Base-by-base conservation (phyloP, 2,888 invertebrate species). In the Lycocerus yunnanus region DNA sequence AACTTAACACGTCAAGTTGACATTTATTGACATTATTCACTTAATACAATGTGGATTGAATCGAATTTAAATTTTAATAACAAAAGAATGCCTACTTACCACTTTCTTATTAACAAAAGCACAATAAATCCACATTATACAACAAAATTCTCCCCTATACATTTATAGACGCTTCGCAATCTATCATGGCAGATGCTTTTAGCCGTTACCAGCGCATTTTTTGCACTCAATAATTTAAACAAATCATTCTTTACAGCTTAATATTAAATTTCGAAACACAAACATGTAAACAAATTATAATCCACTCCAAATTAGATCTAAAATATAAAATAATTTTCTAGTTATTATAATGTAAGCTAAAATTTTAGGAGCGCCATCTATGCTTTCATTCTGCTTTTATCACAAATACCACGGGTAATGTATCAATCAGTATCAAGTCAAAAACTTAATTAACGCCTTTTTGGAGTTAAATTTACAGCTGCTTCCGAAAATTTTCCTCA, bases 181-280 rank as follows among this genome's bases (percentile, higher is more conserved):
- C 87, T 86, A 87, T 88, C 87, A 88, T 88, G 88, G 87, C 87
- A 86, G 84, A 79, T 78, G 73, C 61, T 60, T 73, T 71, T 73
- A 14, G 18, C 20, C 14, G 59, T 69, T 58, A 59, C 20, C 16
- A 63, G 16, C 61, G 14, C 20, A 18, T 63, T 63, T 14, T 63
- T 63, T 63, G 18, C 20, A 18, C 18, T 18, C n/a, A 14, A 13
- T 63, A 63, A 13, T 20, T 16, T 16, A 63, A 63, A 63, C 16
- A 63, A 63, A 14, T 63, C 18, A n/a, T 18, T 18, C 9, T 63
- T n/a, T 63, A 43, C 43, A 43, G 43, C n/a, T 43, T 43, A 43
- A 43, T 43, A 43, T 43, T 43, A 43, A 43, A 43, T n/a, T 43
- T 43, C n/a, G 43, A 8, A 43, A 43, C 43, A 43, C 43, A 43